These are phyloP conservation scores for Crocodylus rhombifer DNA, from an alignment of 2,797 vertebrate species.

Conservation along the genomic window DNA sequence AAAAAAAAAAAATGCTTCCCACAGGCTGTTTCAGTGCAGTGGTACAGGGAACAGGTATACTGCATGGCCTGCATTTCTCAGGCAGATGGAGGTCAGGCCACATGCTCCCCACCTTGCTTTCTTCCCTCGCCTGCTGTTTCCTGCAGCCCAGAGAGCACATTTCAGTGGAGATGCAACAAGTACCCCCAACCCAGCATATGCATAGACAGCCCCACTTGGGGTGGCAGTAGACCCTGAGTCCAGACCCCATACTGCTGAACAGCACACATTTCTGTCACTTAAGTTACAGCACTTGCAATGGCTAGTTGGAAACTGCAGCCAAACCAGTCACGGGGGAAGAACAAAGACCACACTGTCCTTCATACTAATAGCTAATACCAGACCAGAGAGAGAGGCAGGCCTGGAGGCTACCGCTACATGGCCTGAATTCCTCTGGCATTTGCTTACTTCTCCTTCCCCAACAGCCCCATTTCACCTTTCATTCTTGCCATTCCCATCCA, in stretches of 20 bases:
- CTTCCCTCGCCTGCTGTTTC: neutral
- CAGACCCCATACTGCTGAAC: neutral
- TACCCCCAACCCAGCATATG: neutral
- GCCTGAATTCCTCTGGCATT: neutral
- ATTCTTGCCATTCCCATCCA: neutral
- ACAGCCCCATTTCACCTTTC: rapidly evolving
- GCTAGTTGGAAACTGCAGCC: neutral
- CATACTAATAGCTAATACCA: neutral
- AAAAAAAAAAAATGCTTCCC: too few relatives aligned
- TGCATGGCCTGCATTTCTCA: neutral
- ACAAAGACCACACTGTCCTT: neutral
- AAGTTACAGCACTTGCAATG: neutral
- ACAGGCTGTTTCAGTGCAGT: too few relatives aligned
- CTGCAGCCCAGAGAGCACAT: neutral
- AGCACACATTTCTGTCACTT: neutral
- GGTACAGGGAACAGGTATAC: neutral
- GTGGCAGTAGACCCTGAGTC: neutral
- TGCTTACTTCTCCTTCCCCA: neutral
- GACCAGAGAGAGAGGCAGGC: neutral
- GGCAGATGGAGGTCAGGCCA: neutral
- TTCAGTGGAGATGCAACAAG: neutral
- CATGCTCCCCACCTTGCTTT: neutral
- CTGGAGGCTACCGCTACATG: neutral
- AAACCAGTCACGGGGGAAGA: neutral
- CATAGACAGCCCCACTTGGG: neutral